Conservation (phyloP, 1,140 invertebrate species). For the Lethrus apterus region DNA sequence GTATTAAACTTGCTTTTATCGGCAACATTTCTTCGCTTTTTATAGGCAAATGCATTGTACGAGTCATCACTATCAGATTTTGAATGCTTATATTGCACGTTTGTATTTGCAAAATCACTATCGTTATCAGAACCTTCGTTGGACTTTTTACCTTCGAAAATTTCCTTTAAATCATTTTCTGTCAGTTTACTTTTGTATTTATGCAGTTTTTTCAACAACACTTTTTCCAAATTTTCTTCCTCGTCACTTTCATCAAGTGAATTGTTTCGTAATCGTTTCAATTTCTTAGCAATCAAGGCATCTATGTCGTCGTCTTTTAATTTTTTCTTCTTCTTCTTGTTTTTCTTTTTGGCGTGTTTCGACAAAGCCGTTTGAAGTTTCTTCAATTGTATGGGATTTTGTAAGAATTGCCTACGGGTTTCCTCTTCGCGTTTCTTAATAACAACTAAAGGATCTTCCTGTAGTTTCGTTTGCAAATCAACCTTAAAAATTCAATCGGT, state of each 20-base stretch:
- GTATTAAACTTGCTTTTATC: slow-evolving; percentile 3
- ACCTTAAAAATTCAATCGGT: slow-evolving; percentile 41
- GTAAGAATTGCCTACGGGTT: slow-evolving; percentile 66
- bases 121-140: slow-evolving; percentile 33
- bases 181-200: slow-evolving; percentile 43
- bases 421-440: slow-evolving; percentile 84
- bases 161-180: slow-evolving; percentile 45
- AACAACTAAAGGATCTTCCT: slow-evolving; percentile 82
- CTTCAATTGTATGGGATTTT: slow-evolving; percentile 86
- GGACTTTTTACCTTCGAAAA: slow-evolving; percentile 42
- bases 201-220: slow-evolving; percentile 49
- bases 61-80: slow-evolving; percentile 38
- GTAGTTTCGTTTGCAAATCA: slow-evolving; percentile 72
- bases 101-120: no score
- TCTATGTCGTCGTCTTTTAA: slow-evolving; percentile 46
- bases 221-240: slow-evolving; percentile 45
- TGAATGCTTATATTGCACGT: no score
- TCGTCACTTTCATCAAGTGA: slow-evolving; percentile 34
- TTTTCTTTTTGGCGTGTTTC: slow-evolving; percentile 47
- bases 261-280: slow-evolving; percentile 39
- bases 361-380: slow-evolving; percentile 70
- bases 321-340: slow-evolving; percentile 50
- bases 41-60: slow-evolving; percentile 18
- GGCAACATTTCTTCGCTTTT: slow-evolving; percentile 29
- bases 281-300: slow-evolving; percentile 44